Evolutionary conservation across 2,113 vertebrate species (phyloP), one percentile per base, ranked within the genome.

Genomic region (Etheostoma cragini): DNA sequence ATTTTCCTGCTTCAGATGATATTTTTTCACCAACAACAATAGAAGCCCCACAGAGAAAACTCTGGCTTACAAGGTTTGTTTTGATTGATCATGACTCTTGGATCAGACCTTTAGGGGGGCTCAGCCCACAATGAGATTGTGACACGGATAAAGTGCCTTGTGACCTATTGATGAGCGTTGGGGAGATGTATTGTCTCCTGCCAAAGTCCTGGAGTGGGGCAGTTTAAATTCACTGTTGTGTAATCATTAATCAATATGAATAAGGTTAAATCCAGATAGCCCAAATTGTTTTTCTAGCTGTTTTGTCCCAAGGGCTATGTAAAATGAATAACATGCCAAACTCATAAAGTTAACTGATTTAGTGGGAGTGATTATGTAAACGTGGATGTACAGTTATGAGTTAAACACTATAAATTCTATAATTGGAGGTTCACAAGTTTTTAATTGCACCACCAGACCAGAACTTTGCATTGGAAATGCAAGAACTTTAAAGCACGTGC

Each of bases 201-300:
- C 45, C 58, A 70, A 30, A 46, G 21, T 86, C 66, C 54, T 26
- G 47, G 22, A 70, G 64, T 4, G 33, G n/a, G 61, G 66, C 61
- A 70, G 49, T 82, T 76, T 79, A 67, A 52, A 85, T 50, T 67
- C 62, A 61, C 30, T 75, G 72, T 65, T 75, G 52, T 74, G 70
- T 73, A 64, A 69, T 82, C 42, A 65, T 78, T 79, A 80, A 79
- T 86, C 79, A 80, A 26, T 26, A 76, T 66, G 47, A 84, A 56
- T 50, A 11, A 61, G 53, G 66, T 73, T 64, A 69, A 76, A 78
- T 69, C 65, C 33, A n/a, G 49, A 46, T 46, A 24, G 15, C 26
- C 12, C 54, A 70, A 71, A 63, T 42, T 5, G 21, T 67, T 81
- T 54, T 50, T 80, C 24, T 24, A 22, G 72, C 56, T 52, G 15